Base-by-base conservation (phyloP, 1,140 invertebrate genomes). In the Batillaria attramentaria region DNA sequence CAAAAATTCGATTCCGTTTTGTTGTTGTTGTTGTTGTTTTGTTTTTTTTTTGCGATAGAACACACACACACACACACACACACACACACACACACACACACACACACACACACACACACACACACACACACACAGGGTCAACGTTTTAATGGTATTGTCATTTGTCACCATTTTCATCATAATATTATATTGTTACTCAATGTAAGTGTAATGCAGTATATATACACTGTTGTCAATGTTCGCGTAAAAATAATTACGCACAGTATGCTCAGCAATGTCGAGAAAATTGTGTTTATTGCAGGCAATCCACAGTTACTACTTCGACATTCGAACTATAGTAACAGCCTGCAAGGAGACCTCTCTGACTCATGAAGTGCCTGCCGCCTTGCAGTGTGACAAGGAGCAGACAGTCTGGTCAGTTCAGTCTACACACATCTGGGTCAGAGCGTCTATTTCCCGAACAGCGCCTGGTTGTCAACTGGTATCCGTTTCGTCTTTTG, bases 41-140 rank as follows among this genome's bases (percentile, higher is more conserved):
- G 8, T 24, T 41, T 37, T 10, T 8, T 39, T 41, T 35, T 72
- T 72, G 1, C 31, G 28, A 33, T 41, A 42, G 13, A 4, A 72
- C 42, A 46, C 13, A 72, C 42, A 72, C 1, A 72, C 42, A 72
- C 13, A 72, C 42, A 72, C 13, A 72, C 42, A 72, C 35, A 72
- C 42, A 72, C 5, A 72, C 42, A 72, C 37, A 72, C 42, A 72
- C 5, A 72, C 42, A 72, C 35, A 72, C 8, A 72, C 5, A 42
- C 42, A 72, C 35, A 72, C 13, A 72, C n/a, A 72, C 16, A 72
- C 37, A 72, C 8, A 24, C n/a, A 72, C 8, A 72, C 35, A 72
- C 18, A 72, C 8, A 72, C 8, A 72, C 8, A 72, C 18, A 72
- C 16, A 72, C 42, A 42, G 70, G 43, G 24, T 43, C 20, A 20